phyloP scores from a whole-genome alignment of 2,797 vertebrate genomes.

The Enteromius trimaculatus region DNA sequence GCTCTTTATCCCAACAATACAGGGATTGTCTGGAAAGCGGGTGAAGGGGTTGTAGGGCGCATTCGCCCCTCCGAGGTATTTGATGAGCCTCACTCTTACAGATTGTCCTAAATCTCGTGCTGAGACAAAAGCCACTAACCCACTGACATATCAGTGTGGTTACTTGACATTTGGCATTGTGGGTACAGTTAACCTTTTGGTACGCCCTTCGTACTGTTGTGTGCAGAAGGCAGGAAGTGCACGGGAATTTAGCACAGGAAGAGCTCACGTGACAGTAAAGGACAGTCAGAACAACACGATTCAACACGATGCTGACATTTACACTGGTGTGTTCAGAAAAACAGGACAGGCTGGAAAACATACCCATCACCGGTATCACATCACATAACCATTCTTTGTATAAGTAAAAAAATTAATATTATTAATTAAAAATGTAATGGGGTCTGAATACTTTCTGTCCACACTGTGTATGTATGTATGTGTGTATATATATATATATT shows the following conservation, averaged over 20 bases:
- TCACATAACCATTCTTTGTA: neutral
- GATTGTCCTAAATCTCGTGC: neutral
- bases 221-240: neutral
- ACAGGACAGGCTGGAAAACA: neutral
- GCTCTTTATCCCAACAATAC: slow-evolving; percentile 39
- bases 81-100: neutral
- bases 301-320: neutral
- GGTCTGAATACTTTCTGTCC: no score
- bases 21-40: slow-evolving; percentile 38
- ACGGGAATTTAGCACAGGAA: neutral
- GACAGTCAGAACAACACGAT: neutral
- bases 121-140: neutral
- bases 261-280: neutral
- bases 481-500: neutral
- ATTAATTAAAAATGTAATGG: neutral
- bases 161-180: slow-evolving; percentile 21
- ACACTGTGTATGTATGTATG: neutral
- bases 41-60: neutral
- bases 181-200: slow-evolving; percentile 21
- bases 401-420: neutral
- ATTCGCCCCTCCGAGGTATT: neutral
- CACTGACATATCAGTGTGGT: slow-evolving; percentile 6
- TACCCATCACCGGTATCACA: neutral
- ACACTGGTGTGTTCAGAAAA: neutral
- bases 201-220: neutral